phyloP scores from a whole-genome alignment of 2,888 invertebrate genomes.

The Parasteatoda lunata region DNA sequence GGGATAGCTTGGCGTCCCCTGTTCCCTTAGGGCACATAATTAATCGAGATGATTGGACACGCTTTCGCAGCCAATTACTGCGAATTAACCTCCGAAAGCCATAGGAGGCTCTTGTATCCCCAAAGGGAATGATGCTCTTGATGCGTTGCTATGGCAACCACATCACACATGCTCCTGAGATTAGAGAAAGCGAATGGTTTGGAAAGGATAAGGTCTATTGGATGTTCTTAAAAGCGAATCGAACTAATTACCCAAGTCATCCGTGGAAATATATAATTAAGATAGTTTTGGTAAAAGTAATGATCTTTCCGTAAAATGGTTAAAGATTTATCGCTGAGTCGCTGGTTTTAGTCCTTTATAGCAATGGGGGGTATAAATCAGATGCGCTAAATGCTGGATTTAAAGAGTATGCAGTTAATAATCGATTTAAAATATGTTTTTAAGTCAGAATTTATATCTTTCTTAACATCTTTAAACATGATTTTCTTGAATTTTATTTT shows the following conservation, averaged over 20 bases:
- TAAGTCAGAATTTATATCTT: too few relatives aligned
- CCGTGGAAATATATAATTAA: neutral
- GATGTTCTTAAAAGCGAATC: neutral
- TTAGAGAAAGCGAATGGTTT: neutral
- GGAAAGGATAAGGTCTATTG: neutral
- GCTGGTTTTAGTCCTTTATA: too few relatives aligned
- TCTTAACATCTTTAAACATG: too few relatives aligned
- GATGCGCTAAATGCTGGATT: too few relatives aligned
- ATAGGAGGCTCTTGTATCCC: conserved; percentile 1
- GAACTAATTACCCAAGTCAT: neutral
- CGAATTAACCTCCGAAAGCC: conserved; percentile 53
- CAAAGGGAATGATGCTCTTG: conserved; percentile 14
- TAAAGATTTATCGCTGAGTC: too few relatives aligned
- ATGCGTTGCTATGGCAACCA: conserved; percentile 47
- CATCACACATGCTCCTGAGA: neutral
- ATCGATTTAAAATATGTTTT: too few relatives aligned
- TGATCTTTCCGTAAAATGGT: too few relatives aligned
- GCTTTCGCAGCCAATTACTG: conserved; percentile 65
- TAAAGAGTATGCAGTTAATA: too few relatives aligned
- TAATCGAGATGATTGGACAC: conserved; percentile 45
- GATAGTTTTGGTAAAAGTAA: too few relatives aligned
- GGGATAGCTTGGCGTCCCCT: conserved; percentile 8
- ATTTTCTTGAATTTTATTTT: too few relatives aligned
- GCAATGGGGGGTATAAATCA: too few relatives aligned
- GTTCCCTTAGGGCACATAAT: conserved; percentile 52